These are phyloP conservation scores for Hippocampus barbouri DNA, from an alignment of 2,113 vertebrate species.

Conservation along the genomic window DNA sequence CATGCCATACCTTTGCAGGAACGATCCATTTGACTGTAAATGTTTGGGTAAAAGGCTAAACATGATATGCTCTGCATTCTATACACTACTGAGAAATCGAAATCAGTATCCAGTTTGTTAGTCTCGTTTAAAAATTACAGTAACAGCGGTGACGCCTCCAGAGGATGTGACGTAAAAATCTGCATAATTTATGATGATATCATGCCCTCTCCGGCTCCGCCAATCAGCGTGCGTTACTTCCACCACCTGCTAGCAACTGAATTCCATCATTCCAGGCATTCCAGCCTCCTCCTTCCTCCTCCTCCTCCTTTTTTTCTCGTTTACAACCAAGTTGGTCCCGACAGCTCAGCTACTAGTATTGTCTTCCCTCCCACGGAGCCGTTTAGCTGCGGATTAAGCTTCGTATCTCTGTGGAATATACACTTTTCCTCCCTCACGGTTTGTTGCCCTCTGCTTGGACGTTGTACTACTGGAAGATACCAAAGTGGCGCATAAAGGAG, in stretches of 20 bases:
- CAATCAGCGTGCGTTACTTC: constrained; percentile 73
- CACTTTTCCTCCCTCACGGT: background rate
- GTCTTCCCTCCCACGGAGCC: constrained; percentile 15
- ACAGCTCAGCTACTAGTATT: constrained; percentile 52
- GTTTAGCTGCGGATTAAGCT: constrained; percentile 9
- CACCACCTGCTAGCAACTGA: constrained; percentile 88
- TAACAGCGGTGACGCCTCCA: constrained; percentile 55
- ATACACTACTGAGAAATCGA: background rate
- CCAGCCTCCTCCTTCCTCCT: constrained; percentile 60
- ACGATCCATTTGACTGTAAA: background rate
- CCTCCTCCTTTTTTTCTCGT: constrained; percentile 23
- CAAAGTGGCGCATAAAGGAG: constrained; percentile 74
- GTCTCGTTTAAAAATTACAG: background rate
- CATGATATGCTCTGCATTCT: background rate
- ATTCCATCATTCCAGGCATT: constrained; percentile 94
- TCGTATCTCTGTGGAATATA: constrained; percentile 15
- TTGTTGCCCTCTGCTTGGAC: constrained; percentile 19
- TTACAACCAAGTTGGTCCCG: constrained; percentile 54
- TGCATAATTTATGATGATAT: constrained; percentile 80
- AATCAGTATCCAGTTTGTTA: too few relatives aligned
- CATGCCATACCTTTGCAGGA: background rate
- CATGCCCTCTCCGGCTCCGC: constrained; percentile 51
- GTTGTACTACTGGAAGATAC: constrained; percentile 44
- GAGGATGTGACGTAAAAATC: constrained; percentile 74
- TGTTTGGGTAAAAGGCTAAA: too few relatives aligned